Percentiles rank a stretch among this genome's conserved stretches.
Conservation (phyloP, 2,888 invertebrate species). For the Amiota minor region DNA sequence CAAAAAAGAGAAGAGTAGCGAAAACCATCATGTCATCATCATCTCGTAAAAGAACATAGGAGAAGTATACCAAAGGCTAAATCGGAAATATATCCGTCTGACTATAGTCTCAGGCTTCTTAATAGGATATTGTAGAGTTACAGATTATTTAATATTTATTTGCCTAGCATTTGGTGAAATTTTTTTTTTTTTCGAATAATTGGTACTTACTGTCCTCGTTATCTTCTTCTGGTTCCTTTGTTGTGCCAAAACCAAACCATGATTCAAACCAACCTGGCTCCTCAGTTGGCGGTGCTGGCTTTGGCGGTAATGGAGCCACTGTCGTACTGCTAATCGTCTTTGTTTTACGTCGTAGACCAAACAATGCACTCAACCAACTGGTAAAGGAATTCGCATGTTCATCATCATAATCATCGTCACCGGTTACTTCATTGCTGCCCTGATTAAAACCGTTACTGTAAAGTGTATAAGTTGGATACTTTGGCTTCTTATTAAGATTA, state of each 20-base stretch:
- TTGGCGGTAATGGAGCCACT: constrained; percentile 39
- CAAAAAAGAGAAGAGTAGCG: too few relatives aligned
- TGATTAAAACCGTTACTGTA: constrained; percentile 62
- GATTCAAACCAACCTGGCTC: constrained; percentile 68
- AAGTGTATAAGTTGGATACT: constrained; percentile 65
- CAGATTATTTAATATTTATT: too few relatives aligned
- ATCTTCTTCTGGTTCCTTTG: constrained; percentile 51
- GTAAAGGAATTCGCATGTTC: constrained; percentile 48
- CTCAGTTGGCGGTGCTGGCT: constrained; percentile 47
- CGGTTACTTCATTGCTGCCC: constrained; percentile 39
- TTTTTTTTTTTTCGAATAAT: neutral
- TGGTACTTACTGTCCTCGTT: constrained; percentile 66
- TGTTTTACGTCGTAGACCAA: constrained; percentile 57
- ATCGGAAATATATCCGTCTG: too few relatives aligned
- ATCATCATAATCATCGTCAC: constrained; percentile 45
- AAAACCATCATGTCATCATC: too few relatives aligned
- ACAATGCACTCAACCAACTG: constrained; percentile 69
- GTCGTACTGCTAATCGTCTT: constrained; percentile 63
- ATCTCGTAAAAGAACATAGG: too few relatives aligned
- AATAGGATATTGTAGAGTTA: too few relatives aligned
- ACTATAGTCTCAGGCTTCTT: too few relatives aligned
- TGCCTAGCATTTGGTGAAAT: too few relatives aligned
- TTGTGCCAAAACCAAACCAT: constrained; percentile 64
- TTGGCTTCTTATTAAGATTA: constrained; percentile 47
- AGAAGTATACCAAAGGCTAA: too few relatives aligned